Percentiles rank a stretch among this genome's conserved stretches.
Evolutionary conservation across 2,113 vertebrate genomes (phyloP).

Genomic region (Rostratula benghalensis): DNA sequence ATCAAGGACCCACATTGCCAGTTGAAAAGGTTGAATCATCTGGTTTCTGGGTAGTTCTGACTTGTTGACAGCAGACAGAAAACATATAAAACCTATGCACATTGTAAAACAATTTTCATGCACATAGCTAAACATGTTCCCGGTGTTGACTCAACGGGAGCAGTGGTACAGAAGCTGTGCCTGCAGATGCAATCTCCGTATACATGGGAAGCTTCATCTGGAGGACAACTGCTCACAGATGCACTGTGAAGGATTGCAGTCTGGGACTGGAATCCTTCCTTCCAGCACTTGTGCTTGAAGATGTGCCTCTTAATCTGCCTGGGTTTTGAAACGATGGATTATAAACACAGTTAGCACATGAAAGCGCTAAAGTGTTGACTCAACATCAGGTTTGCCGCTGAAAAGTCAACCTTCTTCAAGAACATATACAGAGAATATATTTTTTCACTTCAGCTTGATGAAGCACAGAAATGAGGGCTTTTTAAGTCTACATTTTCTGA

Average conservation of each 20-base stretch:
- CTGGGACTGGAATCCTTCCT: background rate
- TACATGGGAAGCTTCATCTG: background rate
- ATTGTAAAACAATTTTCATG: background rate
- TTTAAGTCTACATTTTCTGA: background rate
- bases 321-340: background rate
- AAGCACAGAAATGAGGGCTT: background rate
- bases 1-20: background rate
- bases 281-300: background rate
- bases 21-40: background rate
- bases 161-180: background rate
- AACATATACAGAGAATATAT: background rate
- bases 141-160: background rate
- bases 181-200: rapidly evolving
- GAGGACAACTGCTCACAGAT: background rate
- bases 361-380: background rate
- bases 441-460: background rate
- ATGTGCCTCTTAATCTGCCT: background rate
- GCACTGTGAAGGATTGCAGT: background rate
- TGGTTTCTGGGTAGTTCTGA: background rate
- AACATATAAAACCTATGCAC: background rate
- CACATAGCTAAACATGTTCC: background rate
- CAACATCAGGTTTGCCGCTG: background rate
- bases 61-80: background rate
- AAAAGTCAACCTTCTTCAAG: background rate
- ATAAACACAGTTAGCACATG: background rate